phyloP scores from a whole-genome alignment of 23 tunicate genomes.

The Oikopleura albicans region DNA sequence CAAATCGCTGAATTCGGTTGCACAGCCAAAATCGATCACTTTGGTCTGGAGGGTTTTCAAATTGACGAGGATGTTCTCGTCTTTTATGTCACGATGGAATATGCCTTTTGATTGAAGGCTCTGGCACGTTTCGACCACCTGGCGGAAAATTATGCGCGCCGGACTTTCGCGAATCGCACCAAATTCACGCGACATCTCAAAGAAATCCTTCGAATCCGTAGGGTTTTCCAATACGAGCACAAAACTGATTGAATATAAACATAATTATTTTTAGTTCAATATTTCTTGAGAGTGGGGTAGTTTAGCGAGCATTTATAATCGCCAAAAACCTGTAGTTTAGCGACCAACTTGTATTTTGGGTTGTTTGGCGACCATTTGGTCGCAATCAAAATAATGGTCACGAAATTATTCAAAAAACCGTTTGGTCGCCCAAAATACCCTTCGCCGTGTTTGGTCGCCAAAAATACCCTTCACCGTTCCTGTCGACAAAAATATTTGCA shows the following conservation, averaged over 20 bases:
- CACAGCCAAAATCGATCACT: conserved; percentile 10
- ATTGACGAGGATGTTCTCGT: conserved; percentile 60
- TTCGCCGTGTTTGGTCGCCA: too few relatives aligned
- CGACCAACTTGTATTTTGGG: too few relatives aligned
- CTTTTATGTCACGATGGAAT: conserved; percentile 77
- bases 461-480: too few relatives aligned
- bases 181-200: not conserved
- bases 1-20: not conserved
- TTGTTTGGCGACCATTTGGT: too few relatives aligned
- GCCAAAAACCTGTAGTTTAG: too few relatives aligned
- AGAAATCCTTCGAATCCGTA: not conserved
- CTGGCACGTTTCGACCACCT: not conserved
- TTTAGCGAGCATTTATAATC: too few relatives aligned
- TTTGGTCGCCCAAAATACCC: too few relatives aligned
- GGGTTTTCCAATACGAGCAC: not conserved
- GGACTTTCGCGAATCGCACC: not conserved
- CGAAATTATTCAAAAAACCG: too few relatives aligned
- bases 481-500: too few relatives aligned
- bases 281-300: too few relatives aligned
- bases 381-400: too few relatives aligned
- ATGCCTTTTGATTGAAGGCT: conserved; percentile 22
- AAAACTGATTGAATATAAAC: not conserved
- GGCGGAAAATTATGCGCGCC: not conserved
- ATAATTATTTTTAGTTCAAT: too few relatives aligned
- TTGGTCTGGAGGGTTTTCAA: conserved; percentile 22